Evolutionary conservation across 2,797 vertebrate genomes (phyloP).

Genomic region (Mormyrops attenuatus): DNA sequence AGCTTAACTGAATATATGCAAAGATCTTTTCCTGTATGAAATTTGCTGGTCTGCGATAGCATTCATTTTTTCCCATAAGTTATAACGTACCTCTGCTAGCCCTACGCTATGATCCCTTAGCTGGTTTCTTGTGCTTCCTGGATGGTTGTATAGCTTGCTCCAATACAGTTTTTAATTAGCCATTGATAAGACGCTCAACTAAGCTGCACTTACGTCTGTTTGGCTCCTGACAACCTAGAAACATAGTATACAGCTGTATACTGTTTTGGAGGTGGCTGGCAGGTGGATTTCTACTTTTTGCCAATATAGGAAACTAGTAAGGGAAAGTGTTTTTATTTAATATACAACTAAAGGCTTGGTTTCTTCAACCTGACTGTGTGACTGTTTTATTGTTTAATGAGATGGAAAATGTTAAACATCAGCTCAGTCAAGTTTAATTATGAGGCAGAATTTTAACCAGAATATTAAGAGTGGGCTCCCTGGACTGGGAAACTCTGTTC

Average conservation of each 20-base stretch:
- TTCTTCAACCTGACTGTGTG: not conserved
- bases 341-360: not conserved
- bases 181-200: not conserved
- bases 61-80: no score
- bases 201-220: not conserved
- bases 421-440: constrained; percentile 5
- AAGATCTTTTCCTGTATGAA: not conserved
- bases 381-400: not conserved
- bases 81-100: not conserved
- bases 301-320: not conserved
- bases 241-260: not conserved
- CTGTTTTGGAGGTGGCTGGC: not conserved
- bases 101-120: not conserved
- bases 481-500: not conserved
- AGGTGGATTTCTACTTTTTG: not conserved
- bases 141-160: not conserved
- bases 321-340: not conserved
- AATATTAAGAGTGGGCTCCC: not conserved
- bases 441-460: not conserved
- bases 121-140: not conserved
- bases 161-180: not conserved
- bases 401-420: not conserved
- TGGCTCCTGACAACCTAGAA: not conserved
- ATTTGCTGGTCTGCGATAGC: not conserved
- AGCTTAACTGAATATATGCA: not conserved